Percentiles rank a stretch among this genome's conserved stretches.
phyloP scores from a whole-genome alignment of 2,888 invertebrate genomes.

The Pristionchus fissidentatus region DNA sequence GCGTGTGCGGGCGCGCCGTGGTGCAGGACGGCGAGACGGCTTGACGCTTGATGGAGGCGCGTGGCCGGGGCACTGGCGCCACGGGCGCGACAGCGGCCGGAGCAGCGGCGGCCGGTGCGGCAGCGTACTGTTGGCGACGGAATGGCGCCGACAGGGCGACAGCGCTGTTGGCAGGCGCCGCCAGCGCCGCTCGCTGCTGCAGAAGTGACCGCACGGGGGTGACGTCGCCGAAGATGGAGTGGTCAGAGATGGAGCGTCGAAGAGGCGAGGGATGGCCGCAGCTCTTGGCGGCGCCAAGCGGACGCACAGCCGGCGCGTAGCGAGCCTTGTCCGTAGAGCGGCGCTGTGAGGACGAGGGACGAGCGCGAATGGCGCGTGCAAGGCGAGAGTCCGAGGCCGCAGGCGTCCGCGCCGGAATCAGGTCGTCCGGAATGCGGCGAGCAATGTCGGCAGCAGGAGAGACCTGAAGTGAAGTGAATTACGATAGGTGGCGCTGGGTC shows the following conservation, averaged over 20 bases:
- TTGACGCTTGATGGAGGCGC: no score
- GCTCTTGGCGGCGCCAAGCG: neutral
- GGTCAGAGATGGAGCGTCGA: conserved; percentile 10
- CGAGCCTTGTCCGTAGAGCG: neutral
- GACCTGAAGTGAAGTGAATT: no score
- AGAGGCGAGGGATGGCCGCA: neutral
- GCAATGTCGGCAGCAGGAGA: neutral
- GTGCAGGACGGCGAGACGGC: no score
- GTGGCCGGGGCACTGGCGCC: no score
- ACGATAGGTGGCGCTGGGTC: neutral
- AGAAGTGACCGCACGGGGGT: neutral
- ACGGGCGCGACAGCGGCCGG: neutral
- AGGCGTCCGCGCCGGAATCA: neutral
- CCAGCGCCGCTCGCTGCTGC: neutral
- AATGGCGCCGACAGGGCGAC: neutral
- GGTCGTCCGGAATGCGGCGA: neutral
- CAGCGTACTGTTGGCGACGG: conserved; percentile 15
- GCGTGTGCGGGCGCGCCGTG: no score
- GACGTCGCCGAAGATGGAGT: no score
- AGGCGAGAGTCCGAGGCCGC: neutral
- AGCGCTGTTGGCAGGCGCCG: conserved; percentile 20
- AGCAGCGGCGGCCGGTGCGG: neutral
- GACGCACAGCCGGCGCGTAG: neutral
- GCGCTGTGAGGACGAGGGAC: no score
- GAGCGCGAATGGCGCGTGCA: neutral